Percentiles rank a stretch among this genome's conserved stretches.
Conservation (phyloP, 2,113 vertebrate genomes). For the Larimichthys polyactis region DNA sequence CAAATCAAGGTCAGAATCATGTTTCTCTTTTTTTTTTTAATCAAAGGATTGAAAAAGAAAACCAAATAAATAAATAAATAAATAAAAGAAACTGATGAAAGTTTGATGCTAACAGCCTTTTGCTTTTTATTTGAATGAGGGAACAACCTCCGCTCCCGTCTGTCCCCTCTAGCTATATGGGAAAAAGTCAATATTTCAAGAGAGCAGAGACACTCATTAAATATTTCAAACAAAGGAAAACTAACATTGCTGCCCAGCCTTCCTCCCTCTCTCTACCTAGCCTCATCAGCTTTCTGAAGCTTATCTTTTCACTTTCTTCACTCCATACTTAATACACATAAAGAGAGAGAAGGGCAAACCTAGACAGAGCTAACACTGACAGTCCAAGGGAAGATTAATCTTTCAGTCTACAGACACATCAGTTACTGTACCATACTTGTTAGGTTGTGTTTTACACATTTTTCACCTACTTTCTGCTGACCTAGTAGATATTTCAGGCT, state of each 20-base stretch:
- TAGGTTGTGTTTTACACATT: slow-evolving; percentile 4
- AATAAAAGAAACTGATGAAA: slow-evolving; percentile 75
- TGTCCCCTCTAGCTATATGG: slow-evolving; percentile 66
- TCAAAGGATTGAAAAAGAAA: slow-evolving; percentile 51
- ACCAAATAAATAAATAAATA: slow-evolving; percentile 42
- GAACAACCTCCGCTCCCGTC: slow-evolving; percentile 60
- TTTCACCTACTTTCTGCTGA: slow-evolving; percentile 49
- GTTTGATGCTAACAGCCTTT: slow-evolving; percentile 81
- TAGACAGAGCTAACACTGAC: not conserved
- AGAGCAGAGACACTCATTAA: slow-evolving; percentile 72
- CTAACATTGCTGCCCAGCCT: slow-evolving; percentile 56
- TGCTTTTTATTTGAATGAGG: slow-evolving; percentile 75
- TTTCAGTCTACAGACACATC: not conserved
- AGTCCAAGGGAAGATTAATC: not conserved
- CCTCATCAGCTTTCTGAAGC: slow-evolving; percentile 4
- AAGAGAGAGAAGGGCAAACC: not conserved
- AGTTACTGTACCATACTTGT: not conserved
- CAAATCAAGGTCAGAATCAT: slow-evolving; percentile 27
- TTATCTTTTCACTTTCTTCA: slow-evolving; percentile 18
- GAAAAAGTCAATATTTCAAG: slow-evolving; percentile 82
- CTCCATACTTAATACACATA: slow-evolving; percentile 3
- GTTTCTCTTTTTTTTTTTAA: slow-evolving; percentile 1
- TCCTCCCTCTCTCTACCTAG: slow-evolving; percentile 26
- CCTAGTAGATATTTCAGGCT: slow-evolving; percentile 35
- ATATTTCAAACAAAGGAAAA: slow-evolving; percentile 82